These are phyloP conservation scores for Myotis pilosus DNA, from an alignment of 2,797 vertebrate species.

Conservation along the genomic window DNA sequence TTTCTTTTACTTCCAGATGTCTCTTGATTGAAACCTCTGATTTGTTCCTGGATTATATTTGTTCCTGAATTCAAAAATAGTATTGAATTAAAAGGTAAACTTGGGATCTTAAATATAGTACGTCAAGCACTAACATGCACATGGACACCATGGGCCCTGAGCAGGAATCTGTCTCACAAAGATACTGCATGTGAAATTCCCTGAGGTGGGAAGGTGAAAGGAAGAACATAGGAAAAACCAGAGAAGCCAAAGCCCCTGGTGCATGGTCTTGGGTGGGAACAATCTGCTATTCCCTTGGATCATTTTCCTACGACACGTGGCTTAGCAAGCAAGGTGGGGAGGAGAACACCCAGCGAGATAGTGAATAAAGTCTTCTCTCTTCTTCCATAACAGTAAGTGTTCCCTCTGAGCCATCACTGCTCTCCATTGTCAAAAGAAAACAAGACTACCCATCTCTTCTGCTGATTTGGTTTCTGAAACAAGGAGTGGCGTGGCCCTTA, in stretches of 20 bases:
- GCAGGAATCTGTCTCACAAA: neutral
- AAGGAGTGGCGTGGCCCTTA: neutral
- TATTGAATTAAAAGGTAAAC: neutral
- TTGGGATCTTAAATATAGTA: neutral
- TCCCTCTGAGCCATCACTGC: neutral
- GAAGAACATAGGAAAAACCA: too few relatives aligned
- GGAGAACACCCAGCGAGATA: neutral
- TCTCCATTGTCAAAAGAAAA: neutral
- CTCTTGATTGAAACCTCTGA: neutral
- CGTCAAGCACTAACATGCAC: neutral
- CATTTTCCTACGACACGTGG: neutral
- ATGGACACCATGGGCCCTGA: fast-evolving
- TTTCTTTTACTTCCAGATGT: neutral
- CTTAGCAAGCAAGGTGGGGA: too few relatives aligned
- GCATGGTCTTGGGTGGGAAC: neutral
- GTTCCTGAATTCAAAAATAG: neutral
- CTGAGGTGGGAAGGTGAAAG: neutral
- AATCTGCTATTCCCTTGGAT: neutral
- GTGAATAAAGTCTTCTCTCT: neutral
- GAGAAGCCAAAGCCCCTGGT: neutral
- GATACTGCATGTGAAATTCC: neutral
- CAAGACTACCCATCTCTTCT: neutral
- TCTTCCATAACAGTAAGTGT: neutral
- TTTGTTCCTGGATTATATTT: neutral
- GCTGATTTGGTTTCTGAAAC: neutral